A percentile compares a stretch with the other conserved stretches of the same genome.
These are phyloP conservation scores for Beris chalybata DNA, from an alignment of 2,888 invertebrate species.

Conservation along the genomic window DNA sequence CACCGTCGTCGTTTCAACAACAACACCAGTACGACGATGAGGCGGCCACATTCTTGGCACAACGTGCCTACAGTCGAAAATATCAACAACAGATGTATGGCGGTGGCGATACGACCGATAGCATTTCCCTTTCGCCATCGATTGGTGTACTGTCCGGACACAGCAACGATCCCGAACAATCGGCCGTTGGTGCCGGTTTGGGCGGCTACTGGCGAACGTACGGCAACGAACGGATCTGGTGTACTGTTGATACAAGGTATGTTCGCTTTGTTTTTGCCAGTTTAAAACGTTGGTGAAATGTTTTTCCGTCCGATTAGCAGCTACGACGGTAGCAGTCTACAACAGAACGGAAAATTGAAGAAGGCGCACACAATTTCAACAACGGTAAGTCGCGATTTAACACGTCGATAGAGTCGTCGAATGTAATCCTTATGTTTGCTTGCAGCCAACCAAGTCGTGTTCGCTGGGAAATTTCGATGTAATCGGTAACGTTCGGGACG, in stretches of 20 bases:
- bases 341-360: conserved; percentile 29
- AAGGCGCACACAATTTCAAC: conserved; percentile 14
- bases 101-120: neutral
- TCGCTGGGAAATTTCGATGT: conserved; percentile 42
- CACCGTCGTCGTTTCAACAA: conserved; percentile 1
- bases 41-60: neutral
- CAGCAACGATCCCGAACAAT: conserved; percentile 17
- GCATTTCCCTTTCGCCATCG: neutral
- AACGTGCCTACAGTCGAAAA: neutral
- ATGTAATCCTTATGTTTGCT: conserved; percentile 11
- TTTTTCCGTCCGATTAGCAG: conserved; percentile 13
- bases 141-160: neutral
- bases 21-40: conserved; percentile 7
- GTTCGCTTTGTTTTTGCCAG: too few relatives aligned
- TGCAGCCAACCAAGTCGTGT: conserved; percentile 41
- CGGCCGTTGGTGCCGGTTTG: too few relatives aligned
- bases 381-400: conserved; percentile 5
- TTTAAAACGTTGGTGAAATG: too few relatives aligned
- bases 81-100: neutral
- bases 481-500: conserved; percentile 34
- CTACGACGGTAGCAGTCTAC: conserved; percentile 21
- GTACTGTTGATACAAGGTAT: conserved; percentile 38
- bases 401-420: too few relatives aligned
- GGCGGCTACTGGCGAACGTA: conserved; percentile 42
- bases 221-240: conserved; percentile 41